Base-by-base conservation (phyloP, 1,140 invertebrate genomes). In the Platyscapa corneri region DNA sequence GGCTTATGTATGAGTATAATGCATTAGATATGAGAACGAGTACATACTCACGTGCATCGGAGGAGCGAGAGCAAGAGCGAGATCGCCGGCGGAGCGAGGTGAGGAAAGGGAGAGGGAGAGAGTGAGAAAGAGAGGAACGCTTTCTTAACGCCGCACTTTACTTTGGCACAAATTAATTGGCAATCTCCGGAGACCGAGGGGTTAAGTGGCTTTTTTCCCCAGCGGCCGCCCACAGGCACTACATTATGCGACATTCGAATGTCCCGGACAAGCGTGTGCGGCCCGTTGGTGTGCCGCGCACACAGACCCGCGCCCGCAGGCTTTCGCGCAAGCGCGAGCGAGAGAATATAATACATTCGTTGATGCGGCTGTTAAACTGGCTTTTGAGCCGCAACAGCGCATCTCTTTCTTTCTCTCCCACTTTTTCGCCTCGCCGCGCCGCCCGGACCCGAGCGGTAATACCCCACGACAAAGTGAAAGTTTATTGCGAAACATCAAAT, bases 131-230 rank as follows among this genome's bases (percentile, higher is more conserved):
- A 14, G n/a, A 0, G 82, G 53, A 70, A 85, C 86, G 87, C 87
- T 90, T 89, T 89, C 89, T 90, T 90, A 90, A 90, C 90, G 88
- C 88, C 87, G 89, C 88, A 89, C 88, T 90, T 90, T 89, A 89
- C 89, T 90, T 89, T 88, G 87, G 90, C 88, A 87, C 90, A 90
- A 91, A 92, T 92, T 92, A 92, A 92, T 92, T 91, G 90, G 89
- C 90, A 91, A 91, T 92, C 89, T 88, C 88, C 84, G 87, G 88
- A 87, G 89, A 89, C 87, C 88, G 88, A 88, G 87, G 88, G 88
- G 87, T 89, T 88, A 89, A 90, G 89, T 89, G 88, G 87, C 88
- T 88, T 90, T 90, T 90, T 90, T 89, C 88, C 87, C 86, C 39
- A 34, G 23, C 27, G 89, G 86, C 83, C 86, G 84, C 86, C 88